phyloP scores from a whole-genome alignment of 2,113 vertebrate genomes.

The Talpa occidentalis region DNA sequence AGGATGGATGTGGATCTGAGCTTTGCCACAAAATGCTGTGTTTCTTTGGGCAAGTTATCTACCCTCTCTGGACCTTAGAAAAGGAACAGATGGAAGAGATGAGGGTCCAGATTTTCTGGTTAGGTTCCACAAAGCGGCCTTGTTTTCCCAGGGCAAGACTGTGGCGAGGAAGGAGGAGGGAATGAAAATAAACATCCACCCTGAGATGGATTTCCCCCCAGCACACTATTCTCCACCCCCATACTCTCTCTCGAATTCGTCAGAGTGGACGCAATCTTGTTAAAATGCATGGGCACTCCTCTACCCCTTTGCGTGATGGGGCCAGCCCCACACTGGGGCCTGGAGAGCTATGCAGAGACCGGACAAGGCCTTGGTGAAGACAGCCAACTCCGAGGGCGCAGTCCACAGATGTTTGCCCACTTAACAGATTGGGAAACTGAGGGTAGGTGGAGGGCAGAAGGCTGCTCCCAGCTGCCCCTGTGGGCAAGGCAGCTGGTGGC shows the following conservation, averaged over 20 bases:
- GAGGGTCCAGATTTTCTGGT: not conserved
- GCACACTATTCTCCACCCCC: not conserved
- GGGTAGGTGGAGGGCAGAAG: not conserved
- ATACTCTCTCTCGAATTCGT: not conserved
- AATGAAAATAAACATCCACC: not conserved
- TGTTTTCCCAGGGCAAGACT: not conserved
- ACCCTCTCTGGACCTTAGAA: not conserved
- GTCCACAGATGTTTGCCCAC: not conserved
- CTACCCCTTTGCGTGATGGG: not conserved
- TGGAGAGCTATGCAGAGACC: conserved; percentile 63
- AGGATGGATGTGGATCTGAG: not conserved
- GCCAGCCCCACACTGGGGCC: not conserved
- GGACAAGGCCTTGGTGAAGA: conserved; percentile 50
- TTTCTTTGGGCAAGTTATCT: accelerated
- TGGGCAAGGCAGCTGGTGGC: not conserved
- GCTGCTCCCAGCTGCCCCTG: accelerated
- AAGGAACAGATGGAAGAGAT: not conserved
- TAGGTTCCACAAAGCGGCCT: not conserved
- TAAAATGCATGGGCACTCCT: not conserved
- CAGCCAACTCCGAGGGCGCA: not conserved
- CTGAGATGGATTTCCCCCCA: not conserved
- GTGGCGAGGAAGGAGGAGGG: not conserved
- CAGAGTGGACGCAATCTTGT: conserved; percentile 48
- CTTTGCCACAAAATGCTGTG: not conserved
- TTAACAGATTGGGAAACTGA: not conserved